Evolutionary conservation across 2,113 vertebrate species (phyloP).

Genomic region (Nymphicus hollandicus): DNA sequence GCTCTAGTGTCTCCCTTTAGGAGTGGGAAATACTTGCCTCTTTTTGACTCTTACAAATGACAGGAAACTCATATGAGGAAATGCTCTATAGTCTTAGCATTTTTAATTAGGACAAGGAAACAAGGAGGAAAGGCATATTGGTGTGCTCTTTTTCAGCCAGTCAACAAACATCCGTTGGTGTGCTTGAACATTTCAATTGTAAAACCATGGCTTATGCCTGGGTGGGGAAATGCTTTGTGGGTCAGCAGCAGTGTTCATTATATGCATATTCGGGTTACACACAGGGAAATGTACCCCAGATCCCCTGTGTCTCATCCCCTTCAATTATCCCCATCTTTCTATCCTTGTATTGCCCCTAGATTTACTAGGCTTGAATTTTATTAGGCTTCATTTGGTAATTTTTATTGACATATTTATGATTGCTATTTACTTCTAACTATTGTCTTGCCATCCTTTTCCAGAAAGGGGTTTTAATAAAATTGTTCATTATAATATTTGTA

Average conservation of each 20-base stretch:
- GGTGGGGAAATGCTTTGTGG: neutral
- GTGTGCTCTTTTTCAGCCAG: neutral
- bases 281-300: neutral
- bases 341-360: neutral
- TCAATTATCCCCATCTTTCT: neutral
- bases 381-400: neutral
- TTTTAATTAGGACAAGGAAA: neutral
- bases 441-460: neutral
- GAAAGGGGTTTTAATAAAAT: neutral
- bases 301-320: neutral
- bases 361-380: neutral
- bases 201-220: neutral
- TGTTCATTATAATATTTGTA: neutral
- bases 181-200: neutral
- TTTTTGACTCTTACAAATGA: neutral
- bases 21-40: neutral
- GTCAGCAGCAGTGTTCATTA: neutral
- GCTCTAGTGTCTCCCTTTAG: neutral
- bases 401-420: neutral
- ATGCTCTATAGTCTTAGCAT: neutral
- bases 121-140: neutral
- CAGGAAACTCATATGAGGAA: conserved; percentile 13
- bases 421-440: neutral
- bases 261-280: neutral
- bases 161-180: neutral